Conservation (phyloP, 1,140 invertebrate genomes). For the Liolophura sinensis region DNA sequence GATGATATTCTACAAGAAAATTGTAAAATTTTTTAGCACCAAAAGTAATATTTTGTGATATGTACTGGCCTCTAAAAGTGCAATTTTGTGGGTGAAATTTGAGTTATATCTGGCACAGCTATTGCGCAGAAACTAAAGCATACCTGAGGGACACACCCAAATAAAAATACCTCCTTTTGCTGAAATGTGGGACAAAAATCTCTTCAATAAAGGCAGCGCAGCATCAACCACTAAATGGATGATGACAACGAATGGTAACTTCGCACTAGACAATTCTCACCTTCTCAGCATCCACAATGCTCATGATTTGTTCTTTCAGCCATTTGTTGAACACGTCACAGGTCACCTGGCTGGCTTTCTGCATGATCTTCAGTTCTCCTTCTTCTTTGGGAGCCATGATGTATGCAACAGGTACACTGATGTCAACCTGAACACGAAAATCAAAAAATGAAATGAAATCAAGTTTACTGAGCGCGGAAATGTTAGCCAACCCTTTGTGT, state of each 20-base stretch:
- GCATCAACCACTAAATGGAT: background rate
- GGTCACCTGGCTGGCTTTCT: constrained; percentile 90
- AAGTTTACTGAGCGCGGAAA: background rate
- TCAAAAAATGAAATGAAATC: background rate
- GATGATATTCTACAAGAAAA: too few species aligned
- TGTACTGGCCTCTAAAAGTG: too few species aligned
- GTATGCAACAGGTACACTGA: constrained; percentile 81
- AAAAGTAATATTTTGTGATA: too few species aligned
- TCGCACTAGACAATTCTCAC: too few species aligned
- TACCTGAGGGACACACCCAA: too few species aligned
- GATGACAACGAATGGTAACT: background rate
- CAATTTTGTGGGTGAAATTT: too few species aligned
- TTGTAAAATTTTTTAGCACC: too few species aligned
- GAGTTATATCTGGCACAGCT: too few species aligned
- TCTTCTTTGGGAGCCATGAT: constrained; percentile 96
- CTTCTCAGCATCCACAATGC: constrained; percentile 95
- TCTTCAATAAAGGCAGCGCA: too few species aligned
- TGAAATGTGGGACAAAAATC: too few species aligned
- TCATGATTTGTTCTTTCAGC: constrained; percentile 97
- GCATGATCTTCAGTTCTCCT: constrained; percentile 86
- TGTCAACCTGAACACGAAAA: constrained; percentile 71
- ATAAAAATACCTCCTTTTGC: too few species aligned
- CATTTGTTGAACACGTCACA: constrained; percentile 96
- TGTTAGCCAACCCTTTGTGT: background rate
- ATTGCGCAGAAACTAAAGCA: too few species aligned